Base-by-base conservation (phyloP, 53 echinoderm and acorn worm genomes). In the Apostichopus leukothele region DNA sequence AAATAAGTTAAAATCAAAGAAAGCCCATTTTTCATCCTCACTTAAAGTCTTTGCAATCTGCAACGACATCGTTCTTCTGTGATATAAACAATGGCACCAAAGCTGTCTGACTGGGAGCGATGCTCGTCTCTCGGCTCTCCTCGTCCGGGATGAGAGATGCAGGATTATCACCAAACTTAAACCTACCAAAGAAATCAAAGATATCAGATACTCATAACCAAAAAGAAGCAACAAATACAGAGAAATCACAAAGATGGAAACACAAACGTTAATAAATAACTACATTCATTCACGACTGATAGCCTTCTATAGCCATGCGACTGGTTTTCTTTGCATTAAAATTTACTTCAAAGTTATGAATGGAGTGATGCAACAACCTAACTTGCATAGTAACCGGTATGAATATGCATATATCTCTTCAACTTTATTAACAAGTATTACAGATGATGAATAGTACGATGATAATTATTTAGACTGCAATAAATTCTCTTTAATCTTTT, bases 101-200 rank as follows among this genome's bases (percentile, higher is more conserved):
- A 12, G 86, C 79, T 66, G 96, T 96, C 88, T 96, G 96, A 50
- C 96, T 94, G 7, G 96, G 96, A 11, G 96, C 96, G 67, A 96
- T 86, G 53, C 73, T 89, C 25, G 83, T 52, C n/a, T 55, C 71
- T 18, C 73, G 27, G 3, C 13, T 10, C 9, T 91, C 87, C 21
- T 77, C 79, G 20, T 39, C 57, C 8, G 71, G 21, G 21, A 89
- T 60, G 26, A 77, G 78, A 77, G 52, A 18, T 14, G 55, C 85
- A 84, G 55, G 27, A 13, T 23, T 60, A 19, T 84, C 85, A 12
- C 21, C 4, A 25, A 66, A 4, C 21, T 84, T 84, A 23, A 84
- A 63, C 60, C 85, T 84, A 26, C 11, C 16, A 21, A 26, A 50
- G 22, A 67, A 63, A 53, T 18, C 8, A 39, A 39, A 39, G 39